Percentiles rank a stretch among this genome's conserved stretches.
phyloP scores from a whole-genome alignment of 2,888 invertebrate genomes.

The Linnaemya vulpina region DNA sequence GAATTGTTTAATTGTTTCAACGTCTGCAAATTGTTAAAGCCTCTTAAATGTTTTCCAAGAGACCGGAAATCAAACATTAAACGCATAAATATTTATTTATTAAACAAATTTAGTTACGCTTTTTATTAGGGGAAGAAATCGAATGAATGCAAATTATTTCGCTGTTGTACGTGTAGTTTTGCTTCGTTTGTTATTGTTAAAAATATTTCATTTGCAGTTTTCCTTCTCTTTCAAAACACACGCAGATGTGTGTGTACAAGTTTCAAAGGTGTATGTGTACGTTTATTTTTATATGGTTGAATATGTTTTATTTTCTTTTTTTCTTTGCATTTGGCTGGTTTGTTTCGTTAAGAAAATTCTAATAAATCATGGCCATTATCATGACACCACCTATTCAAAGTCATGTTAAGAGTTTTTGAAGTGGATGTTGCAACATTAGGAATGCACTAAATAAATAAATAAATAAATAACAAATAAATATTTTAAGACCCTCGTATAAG shows the following conservation, averaged over 20 bases:
- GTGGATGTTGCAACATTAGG: conserved; percentile 40
- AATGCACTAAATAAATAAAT: conserved; percentile 26
- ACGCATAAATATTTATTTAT: conserved; percentile 62
- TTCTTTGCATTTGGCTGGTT: conserved; percentile 23
- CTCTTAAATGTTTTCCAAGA: conserved; percentile 56
- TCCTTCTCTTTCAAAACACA: conserved; percentile 34
- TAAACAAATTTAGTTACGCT: conserved; percentile 32
- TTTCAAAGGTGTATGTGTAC: neutral
- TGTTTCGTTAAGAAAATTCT: conserved; percentile 49
- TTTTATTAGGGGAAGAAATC: conserved; percentile 35
- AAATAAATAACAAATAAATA: too few species aligned
- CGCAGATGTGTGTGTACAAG: conserved; percentile 46
- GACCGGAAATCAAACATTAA: conserved; percentile 71
- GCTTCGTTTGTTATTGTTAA: conserved; percentile 20
- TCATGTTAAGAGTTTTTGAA: conserved; percentile 67
- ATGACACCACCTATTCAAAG: conserved; percentile 70
- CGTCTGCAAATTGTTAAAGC: conserved; percentile 55
- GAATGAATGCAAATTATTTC: conserved; percentile 50
- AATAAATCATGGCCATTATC: conserved; percentile 71
- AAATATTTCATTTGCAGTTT: conserved; percentile 14
- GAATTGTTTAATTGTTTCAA: conserved; percentile 63
- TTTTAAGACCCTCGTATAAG: neutral
- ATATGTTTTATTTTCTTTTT: conserved; percentile 12
- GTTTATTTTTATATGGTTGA: conserved; percentile 29
- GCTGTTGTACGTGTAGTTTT: neutral